Evolutionary conservation across 2,888 invertebrate species (phyloP), one percentile per base, ranked within the genome.

Genomic region (Aphodius granarius): DNA sequence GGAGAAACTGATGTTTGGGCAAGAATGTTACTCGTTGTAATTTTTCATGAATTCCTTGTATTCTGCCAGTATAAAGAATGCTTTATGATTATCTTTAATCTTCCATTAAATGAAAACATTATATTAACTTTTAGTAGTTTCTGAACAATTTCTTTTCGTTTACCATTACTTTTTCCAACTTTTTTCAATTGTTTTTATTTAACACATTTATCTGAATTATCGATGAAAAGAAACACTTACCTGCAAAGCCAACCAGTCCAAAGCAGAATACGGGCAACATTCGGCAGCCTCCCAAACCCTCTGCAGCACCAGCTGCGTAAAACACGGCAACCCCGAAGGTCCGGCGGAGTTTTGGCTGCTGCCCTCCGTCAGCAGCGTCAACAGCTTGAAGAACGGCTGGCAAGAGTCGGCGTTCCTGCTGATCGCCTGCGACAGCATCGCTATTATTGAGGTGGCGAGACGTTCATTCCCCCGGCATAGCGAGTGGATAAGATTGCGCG

Each of bases 231-330:
- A 2, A 3, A 43, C 6, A 43, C 43, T 3, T 9, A 43, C 43
- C 89, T 94, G 94, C 78, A 94, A 86, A 5, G 95, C 94, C 75
- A 97, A 89, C 97, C 97, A 97, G 86, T 97, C 97, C 3, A 97
- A 89, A 71, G 97, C 96, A 6, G 95, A 95, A 85, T 96, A 96
- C 2, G 97, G 97, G 80, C 96, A 96, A 81, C 94, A 94, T 85
- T 97, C 95, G 0, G 96, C 95, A 0, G 92, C 94, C 86, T 95
- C 95, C 96, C 97, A 97, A 78, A 97, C 94, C 18, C 95, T 91
- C 79, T 94, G 93, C 77, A 97, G 89, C 79, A 96, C 94, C 76
- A 97, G 89, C 86, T 96, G 95, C 0, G 97, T 97, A 89, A 96
- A 97, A 85, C 96, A 95, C 0, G 97, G 97, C 86, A 96, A 88